Percentiles rank a stretch among this genome's conserved stretches.
These are phyloP conservation scores for Petrophora chlorosata DNA, from an alignment of 2,888 invertebrate species.

Conservation along the genomic window DNA sequence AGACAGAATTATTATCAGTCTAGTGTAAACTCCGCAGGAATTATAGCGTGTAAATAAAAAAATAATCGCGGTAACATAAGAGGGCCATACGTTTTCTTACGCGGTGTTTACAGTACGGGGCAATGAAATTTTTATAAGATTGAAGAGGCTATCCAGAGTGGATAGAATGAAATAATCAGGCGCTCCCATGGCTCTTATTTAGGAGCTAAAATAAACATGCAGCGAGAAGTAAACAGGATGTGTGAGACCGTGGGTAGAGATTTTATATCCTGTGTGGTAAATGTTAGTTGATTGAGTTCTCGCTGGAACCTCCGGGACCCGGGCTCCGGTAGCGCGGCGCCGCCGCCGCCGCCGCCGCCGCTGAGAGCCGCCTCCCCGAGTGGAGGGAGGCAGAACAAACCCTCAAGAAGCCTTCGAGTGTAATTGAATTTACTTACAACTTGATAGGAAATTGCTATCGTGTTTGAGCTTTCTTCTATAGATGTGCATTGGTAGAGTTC, in stretches of 20 bases:
- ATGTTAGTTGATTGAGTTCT: conserved; percentile 38
- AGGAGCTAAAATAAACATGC: conserved; percentile 34
- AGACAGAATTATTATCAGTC: conserved; percentile 71
- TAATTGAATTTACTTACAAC: conserved; percentile 60
- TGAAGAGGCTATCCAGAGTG: conserved; percentile 36
- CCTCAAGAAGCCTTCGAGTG: conserved; percentile 44
- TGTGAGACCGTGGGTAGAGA: conserved; percentile 29
- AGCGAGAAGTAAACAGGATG: conserved; percentile 36
- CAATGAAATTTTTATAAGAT: conserved; percentile 39
- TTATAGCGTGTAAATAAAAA: conserved; percentile 65
- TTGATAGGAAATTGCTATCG: conserved; percentile 40
- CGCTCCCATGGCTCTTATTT: conserved; percentile 31
- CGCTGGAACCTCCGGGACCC: conserved; percentile 31
- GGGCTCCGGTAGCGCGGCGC: background rate
- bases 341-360: conserved; percentile 7
- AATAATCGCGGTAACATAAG: conserved; percentile 50
- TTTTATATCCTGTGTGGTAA: conserved; percentile 37
- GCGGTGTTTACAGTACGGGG: conserved; percentile 29
- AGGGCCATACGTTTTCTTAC: conserved; percentile 43
- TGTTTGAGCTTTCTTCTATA: conserved; percentile 23
- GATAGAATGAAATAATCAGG: conserved; percentile 31
- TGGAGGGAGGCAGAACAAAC: conserved; percentile 47
- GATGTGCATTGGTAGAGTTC: conserved; percentile 2
- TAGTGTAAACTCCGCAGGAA: conserved; percentile 64
- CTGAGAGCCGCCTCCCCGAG: conserved; percentile 33